Base-by-base conservation (phyloP, 2,888 invertebrate species). In the Leptinotarsa haldemani region DNA sequence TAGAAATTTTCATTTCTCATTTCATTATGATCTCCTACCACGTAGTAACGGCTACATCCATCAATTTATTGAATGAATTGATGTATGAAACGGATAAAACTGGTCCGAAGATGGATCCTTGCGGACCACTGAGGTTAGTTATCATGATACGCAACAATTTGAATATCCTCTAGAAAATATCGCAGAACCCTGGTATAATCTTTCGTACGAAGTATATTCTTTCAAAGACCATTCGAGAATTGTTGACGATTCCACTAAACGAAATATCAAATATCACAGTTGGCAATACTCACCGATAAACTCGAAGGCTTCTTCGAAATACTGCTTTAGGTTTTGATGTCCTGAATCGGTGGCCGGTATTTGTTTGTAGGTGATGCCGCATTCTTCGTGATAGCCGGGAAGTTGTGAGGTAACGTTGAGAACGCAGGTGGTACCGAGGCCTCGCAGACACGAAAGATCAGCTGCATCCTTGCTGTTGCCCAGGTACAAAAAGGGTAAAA, bases 281-380 rank as follows among this genome's bases (percentile, higher is more conserved):
- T 64, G 25, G 25, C 25, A 5, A 25, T 5, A 80, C 82, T 92
- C 88, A 95, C 95, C 95, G 83, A 95, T 95, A 87, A 95, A 95
- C 84, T 93, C 92, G 87, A 93, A 94, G 82, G 95, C 94, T 87
- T 95, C 94, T 85, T 94, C 94, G 89, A 95, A 95, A 90, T 95
- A 95, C 89, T 95, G 95, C 84, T 94, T 94, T 76, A 95, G 92
- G 89, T 95, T 95, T 87, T 95, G 95, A 84, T 94, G 93, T 67
- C 93, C 93, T 78, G 93, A 94, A 89, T 95, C 95, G 76, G 93
- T 91, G 80, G 95, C 95, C 73, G 95, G 94, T 86, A 95, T 92
- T 85, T 94, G 92, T 87, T 93, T 92, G 87, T 94, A 94, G 75
- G 89, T 89, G 83, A 92, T 91, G 75, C 92, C 92, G 79, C 90